Conservation (phyloP, 2,797 vertebrate genomes). For the Melanotaenia maccullochi region DNA sequence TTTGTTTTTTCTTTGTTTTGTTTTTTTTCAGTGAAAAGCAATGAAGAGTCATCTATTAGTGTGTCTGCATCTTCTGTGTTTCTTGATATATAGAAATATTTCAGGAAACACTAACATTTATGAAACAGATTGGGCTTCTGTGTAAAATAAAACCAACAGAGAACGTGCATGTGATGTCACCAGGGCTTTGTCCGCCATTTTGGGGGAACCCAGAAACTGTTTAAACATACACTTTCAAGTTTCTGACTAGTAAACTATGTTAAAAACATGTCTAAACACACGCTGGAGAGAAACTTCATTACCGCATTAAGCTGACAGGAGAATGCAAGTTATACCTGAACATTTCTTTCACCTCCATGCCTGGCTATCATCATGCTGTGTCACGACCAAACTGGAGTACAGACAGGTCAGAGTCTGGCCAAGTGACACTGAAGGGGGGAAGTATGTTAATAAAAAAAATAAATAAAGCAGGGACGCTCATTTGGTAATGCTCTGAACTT, state of each 20-base stretch:
- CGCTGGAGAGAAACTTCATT: no score
- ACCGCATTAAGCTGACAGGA: no score
- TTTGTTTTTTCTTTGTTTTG: background rate
- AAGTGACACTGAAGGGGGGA: slow-evolving; percentile 24
- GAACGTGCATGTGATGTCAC: no score
- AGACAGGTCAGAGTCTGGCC: slow-evolving; percentile 31
- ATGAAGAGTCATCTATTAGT: background rate
- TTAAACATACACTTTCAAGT: no score
- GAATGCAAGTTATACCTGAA: background rate
- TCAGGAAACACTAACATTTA: background rate
- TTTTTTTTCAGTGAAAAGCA: slow-evolving; percentile 6
- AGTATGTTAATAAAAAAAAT: no score
- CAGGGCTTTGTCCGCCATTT: no score
- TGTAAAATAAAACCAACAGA: background rate
- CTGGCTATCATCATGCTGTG: background rate
- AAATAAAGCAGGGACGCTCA: slow-evolving; percentile 14
- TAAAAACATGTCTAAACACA: no score
- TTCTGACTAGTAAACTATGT: no score
- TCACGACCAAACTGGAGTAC: background rate
- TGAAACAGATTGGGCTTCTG: background rate
- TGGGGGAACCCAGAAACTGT: no score
- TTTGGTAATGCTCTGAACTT: slow-evolving; percentile 23
- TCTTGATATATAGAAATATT: background rate
- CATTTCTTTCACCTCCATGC: slow-evolving; percentile 5
- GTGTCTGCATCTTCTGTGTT: background rate